Base-by-base conservation (phyloP, 2,888 invertebrate species). In the Tenthredo mesomela region DNA sequence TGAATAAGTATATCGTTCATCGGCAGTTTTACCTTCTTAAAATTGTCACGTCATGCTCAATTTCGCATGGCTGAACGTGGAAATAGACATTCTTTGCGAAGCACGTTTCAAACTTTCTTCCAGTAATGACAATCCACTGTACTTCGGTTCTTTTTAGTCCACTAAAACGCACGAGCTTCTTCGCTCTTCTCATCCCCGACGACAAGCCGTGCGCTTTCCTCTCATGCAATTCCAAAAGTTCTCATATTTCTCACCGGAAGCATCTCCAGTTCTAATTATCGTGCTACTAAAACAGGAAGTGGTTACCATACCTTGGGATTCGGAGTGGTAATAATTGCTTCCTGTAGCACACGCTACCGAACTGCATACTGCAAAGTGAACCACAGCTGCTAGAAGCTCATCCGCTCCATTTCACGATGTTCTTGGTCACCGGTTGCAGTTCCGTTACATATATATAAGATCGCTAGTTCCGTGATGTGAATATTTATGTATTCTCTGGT, bases 381-480 rank as follows among this genome's bases (percentile, higher is more conserved):
- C 21, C 58, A 21, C 61, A 80, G n/a, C 61, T 18, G 58, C 12
- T 58, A 12, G 40, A 61, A 61, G 40, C 40, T 80, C 80, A 25
- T 80, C 80, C 80, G 80, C 80, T 80, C 25, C 80, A 61, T 58
- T 80, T 54, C 77, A 77, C 77, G n/a, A 77, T 50, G 18, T 77
- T 54, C 77, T 50, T 50, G 50, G 54, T 54, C 15, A 33, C 80
- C 54, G 33, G 37, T 9, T 37, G 58, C 58, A 78, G 78, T 40
- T 58, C 25, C 80, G 37, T 80, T 58, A 80, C 40, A 21, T 25
- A 47, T 25, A 47, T 21, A 47, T 21, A 73, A 50, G 50, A 77
- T 33, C 77, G 77, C 77, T 3, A 2, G 18, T 50, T 50, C 54
- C 77, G 33, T 50, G 77, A 12, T 77, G 77, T 77, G 40, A 50